Base-by-base conservation (phyloP, 2,113 vertebrate species). In the Ceyx melanurus region DNA sequence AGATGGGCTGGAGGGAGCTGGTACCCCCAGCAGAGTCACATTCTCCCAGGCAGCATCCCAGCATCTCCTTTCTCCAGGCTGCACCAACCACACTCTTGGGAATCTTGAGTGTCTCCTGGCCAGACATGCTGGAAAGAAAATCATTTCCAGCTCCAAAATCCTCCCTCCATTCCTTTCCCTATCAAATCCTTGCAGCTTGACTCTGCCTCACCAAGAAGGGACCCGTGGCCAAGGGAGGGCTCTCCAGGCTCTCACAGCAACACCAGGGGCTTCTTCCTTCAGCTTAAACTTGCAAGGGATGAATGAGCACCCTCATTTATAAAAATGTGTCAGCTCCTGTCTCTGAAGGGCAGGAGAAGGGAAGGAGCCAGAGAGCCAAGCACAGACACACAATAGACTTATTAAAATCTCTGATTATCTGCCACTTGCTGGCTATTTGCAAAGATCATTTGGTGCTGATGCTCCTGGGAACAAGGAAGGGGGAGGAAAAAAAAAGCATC, bases 11-110 rank as follows among this genome's bases (percentile, higher is more conserved):
- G 19, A 7, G 29, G 51, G 35, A 31, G 23, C 43, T 26, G 51
- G 48, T 5, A 23, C 28, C 82, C 3, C 7, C 1, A 1, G 26
- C 5, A 1, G 19, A 46, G 23, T 20, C 48, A 74, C 10, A 0
- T 5, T n/a, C 16, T 53, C 10, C 5, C 2, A 0, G 46, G 82
- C 85, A 73, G 48, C 87, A 54, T 26, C 74, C 53, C 79, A 2
- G 1, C 35, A 12, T 10, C 61, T 65, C 37, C 82, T 18, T 35
- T 19, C 46, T 12, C 61, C 57, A 0, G 0, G 26, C 68, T 4
- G 4, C 53, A 64, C 37, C 22, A 19, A 68, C 60, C 11, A 2
- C 2, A 0, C 19, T 20, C 3, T 5, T 3, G 19, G 31, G 61
- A 78, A 62, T 16, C 65, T n/a, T n/a, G 35, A 84, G 82, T 53